Evolutionary conservation across 2,113 vertebrate species (phyloP).

Genomic region (Pseudorhombus dupliciocellatus): DNA sequence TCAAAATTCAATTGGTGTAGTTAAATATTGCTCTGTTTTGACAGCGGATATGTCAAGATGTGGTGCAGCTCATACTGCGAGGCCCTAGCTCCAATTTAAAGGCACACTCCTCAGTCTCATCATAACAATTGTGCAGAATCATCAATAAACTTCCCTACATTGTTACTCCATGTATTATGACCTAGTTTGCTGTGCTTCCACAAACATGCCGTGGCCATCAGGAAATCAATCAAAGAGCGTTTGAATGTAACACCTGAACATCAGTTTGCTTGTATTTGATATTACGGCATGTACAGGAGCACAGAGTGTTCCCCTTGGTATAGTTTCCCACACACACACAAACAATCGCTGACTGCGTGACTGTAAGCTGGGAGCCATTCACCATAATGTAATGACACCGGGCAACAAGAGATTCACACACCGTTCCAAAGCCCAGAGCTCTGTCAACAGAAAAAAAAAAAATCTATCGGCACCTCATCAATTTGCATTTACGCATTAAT

Average conservation of each 20-base stretch:
- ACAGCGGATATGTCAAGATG: neutral
- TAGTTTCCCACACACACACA: no score
- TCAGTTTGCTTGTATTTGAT: neutral
- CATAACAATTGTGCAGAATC: neutral
- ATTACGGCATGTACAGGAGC: constrained; percentile 9
- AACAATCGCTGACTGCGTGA: neutral
- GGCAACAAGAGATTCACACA: neutral
- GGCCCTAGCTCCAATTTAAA: neutral
- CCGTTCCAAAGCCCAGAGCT: neutral
- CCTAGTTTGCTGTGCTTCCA: neutral
- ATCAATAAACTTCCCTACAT: neutral
- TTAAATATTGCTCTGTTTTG: neutral
- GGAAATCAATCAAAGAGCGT: neutral
- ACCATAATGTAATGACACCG: neutral
- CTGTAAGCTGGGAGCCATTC: neutral
- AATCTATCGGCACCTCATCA: constrained; percentile 20
- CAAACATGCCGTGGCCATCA: neutral
- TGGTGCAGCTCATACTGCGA: neutral
- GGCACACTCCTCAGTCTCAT: neutral
- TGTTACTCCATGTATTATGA: neutral
- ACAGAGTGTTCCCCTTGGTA: neutral
- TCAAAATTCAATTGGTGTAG: constrained; percentile 17
- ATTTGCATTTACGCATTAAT: constrained; percentile 10
- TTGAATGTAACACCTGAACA: neutral
- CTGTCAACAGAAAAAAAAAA: constrained; percentile 12